These are phyloP conservation scores for Lonchura striata DNA, from an alignment of 2,113 vertebrate genomes.

Conservation along the genomic window DNA sequence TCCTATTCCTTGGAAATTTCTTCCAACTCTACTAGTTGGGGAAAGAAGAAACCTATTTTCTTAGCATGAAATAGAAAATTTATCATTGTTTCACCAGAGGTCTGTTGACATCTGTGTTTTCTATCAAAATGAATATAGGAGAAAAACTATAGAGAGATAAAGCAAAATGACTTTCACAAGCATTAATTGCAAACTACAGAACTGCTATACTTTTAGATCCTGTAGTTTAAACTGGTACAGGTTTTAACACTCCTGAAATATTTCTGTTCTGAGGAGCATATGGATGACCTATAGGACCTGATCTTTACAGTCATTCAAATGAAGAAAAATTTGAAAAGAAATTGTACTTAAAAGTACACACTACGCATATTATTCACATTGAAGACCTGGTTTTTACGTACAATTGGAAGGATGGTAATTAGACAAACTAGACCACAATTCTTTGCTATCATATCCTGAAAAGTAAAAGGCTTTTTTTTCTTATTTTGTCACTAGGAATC, in stretches of 20 bases:
- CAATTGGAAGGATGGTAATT: not conserved
- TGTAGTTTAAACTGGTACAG: not conserved
- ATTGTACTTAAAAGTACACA: not conserved
- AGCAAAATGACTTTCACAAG: not conserved
- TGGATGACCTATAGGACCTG: not conserved
- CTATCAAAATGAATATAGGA: not conserved
- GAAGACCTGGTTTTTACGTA: not conserved
- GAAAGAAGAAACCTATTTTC: not conserved
- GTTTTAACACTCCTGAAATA: not conserved
- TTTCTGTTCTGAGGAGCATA: not conserved
- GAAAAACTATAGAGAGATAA: not conserved
- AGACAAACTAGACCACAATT: not conserved
- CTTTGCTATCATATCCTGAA: not conserved
- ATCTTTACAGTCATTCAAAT: not conserved
- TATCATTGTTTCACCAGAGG: not conserved
- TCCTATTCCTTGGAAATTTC: not conserved
- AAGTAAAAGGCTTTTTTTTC: not conserved
- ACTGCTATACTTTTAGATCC: not conserved
- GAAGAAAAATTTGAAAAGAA: not conserved
- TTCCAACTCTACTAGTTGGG: not conserved
- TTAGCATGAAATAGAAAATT: not conserved
- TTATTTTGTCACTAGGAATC: not conserved
- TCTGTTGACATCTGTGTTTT: not conserved
- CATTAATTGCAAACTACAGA: not conserved
- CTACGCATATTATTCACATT: not conserved